Conservation (phyloP, 2,888 invertebrate species). For the Nemoura dubitans region DNA sequence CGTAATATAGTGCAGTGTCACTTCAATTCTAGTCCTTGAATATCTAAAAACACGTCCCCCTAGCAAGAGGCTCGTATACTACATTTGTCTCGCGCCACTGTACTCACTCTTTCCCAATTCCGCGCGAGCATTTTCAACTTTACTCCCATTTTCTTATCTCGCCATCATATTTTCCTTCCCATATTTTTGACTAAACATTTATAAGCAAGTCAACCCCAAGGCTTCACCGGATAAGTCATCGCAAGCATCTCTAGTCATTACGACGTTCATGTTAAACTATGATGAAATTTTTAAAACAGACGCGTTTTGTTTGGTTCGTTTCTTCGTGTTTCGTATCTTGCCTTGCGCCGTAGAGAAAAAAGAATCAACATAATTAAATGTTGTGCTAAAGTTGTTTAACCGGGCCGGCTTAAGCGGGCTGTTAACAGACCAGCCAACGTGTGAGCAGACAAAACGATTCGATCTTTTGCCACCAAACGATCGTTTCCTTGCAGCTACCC, state of each 20-base stretch:
- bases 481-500: too few relatives aligned
- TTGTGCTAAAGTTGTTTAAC: neutral
- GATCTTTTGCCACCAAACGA: neutral
- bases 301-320: neutral
- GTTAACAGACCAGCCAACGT: neutral
- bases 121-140: neutral
- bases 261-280: neutral
- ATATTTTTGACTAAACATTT: neutral
- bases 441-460: neutral
- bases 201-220: neutral
- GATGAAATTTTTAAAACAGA: neutral
- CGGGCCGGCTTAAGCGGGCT: neutral
- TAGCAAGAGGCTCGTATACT: neutral
- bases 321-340: neutral
- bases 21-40: neutral
- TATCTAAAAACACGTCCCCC: neutral
- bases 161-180: neutral
- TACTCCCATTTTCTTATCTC: neutral
- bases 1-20: neutral
- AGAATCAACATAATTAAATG: slow-evolving; percentile 29
- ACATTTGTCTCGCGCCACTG: neutral
- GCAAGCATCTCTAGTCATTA: neutral
- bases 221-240: neutral
- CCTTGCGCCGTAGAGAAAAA: neutral
- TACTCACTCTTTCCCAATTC: neutral